Evolutionary conservation across 2,113 vertebrate species (phyloP).

Genomic region (Cryptomyrus ogoouensis): DNA sequence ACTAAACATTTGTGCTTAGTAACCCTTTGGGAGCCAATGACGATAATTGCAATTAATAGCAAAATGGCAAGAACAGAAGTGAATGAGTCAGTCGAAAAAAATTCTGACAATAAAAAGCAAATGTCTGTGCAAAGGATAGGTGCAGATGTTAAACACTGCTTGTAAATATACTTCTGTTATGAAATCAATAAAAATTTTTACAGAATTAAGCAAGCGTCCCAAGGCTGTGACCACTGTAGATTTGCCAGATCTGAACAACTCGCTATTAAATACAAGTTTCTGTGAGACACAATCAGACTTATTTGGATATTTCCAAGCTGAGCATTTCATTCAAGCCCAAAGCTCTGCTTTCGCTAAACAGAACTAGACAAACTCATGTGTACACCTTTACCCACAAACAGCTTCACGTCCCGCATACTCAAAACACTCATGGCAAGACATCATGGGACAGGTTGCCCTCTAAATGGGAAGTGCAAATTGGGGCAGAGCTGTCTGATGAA

Average conservation of each 20-base stretch:
- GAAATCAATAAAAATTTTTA: not conserved
- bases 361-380: not conserved
- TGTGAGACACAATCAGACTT: not conserved
- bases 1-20: not conserved
- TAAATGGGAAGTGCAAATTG: not conserved
- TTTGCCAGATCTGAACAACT: not conserved
- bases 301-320: not conserved
- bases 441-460: not conserved
- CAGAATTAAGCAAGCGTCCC: not conserved
- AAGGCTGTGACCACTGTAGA: not conserved
- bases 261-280: not conserved
- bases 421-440: not conserved
- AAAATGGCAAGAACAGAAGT: not conserved
- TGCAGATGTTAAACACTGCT: not conserved
- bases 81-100: not conserved
- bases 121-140: not conserved
- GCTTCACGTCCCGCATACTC: not conserved
- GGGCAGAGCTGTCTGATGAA: not conserved
- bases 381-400: not conserved
- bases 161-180: not conserved
- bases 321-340: not conserved
- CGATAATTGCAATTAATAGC: not conserved
- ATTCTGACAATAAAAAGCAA: not conserved
- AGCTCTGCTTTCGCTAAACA: not conserved
- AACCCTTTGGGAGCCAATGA: not conserved